These are phyloP conservation scores for Lasaia peninsularis DNA, from an alignment of 1,140 invertebrate genomes.

Conservation along the genomic window DNA sequence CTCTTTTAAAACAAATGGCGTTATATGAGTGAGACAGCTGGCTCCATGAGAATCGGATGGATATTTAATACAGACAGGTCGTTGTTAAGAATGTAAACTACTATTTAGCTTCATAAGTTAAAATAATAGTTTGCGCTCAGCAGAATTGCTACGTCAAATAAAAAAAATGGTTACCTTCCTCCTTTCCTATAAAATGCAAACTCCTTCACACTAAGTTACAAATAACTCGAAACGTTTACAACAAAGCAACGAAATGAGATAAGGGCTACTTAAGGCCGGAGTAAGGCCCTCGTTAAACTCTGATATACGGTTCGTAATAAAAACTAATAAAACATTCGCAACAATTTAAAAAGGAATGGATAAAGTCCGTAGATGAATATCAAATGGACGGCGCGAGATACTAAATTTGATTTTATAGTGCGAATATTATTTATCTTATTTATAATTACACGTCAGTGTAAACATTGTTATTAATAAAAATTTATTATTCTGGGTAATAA, in stretches of 20 bases:
- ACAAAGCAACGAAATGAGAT: constrained; percentile 66
- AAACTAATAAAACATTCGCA: constrained; percentile 74
- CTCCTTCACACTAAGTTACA: constrained; percentile 19
- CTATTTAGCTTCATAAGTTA: no score
- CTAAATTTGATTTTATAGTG: constrained; percentile 68
- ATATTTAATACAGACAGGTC: no score
- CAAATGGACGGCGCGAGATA: constrained; percentile 59
- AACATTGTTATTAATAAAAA: constrained; percentile 13
- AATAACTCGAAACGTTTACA: constrained; percentile 37
- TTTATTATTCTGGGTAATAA: no score
- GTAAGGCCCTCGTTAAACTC: constrained; percentile 60
- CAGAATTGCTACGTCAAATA: no score
- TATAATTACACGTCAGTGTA: constrained; percentile 30
- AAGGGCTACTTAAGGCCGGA: constrained; percentile 63
- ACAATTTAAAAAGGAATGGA: constrained; percentile 71
- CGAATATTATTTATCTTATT: constrained; percentile 50
- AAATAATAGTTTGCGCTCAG: no score
- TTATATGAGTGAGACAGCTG: no score
- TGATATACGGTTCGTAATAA: constrained; percentile 74
- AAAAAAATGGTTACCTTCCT: not conserved
- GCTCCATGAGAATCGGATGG: no score
- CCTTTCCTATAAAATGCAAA: not conserved
- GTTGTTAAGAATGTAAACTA: no score
- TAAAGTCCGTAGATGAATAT: constrained; percentile 61
- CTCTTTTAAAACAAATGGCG: no score